Conservation (phyloP, 2,888 invertebrate genomes). For the Timandra comae region DNA sequence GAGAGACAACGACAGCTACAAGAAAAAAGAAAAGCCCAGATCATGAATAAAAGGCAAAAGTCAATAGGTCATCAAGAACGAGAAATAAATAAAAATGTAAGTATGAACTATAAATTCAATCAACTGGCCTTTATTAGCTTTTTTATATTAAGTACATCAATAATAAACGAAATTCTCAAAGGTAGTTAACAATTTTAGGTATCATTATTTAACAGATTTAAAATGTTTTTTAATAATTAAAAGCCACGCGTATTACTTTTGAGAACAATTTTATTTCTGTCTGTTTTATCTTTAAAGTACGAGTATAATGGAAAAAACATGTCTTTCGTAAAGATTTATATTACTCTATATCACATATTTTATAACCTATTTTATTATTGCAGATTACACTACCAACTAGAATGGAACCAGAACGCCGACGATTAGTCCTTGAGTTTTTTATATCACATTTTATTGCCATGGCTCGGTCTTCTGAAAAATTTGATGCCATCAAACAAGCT, state of each 20-base stretch:
- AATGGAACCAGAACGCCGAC: conserved; percentile 77
- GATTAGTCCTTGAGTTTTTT: conserved; percentile 82
- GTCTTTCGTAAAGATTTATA: no score
- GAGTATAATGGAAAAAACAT: no score
- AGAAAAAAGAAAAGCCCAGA: conserved; percentile 47
- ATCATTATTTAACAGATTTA: neutral
- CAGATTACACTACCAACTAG: conserved; percentile 59
- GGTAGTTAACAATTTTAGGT: neutral
- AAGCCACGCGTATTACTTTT: no score
- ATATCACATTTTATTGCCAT: conserved; percentile 84
- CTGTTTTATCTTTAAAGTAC: no score
- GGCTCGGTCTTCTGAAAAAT: conserved; percentile 79
- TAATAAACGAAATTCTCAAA: neutral
- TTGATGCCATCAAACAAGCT: conserved; percentile 78
- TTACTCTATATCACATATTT: no score
- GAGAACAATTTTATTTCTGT: no score
- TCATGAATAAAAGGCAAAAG: conserved; percentile 43
- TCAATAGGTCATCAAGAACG: conserved; percentile 48
- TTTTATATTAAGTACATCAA: neutral
- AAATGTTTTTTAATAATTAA: no score
- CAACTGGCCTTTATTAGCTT: neutral
- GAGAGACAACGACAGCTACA: conserved; percentile 56
- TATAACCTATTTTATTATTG: no score
- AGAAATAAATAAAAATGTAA: conserved; percentile 77
- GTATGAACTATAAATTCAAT: conserved; percentile 21